Evolutionary conservation across 2,113 vertebrate genomes (phyloP).

Genomic region (Dicentrarchus labrax): DNA sequence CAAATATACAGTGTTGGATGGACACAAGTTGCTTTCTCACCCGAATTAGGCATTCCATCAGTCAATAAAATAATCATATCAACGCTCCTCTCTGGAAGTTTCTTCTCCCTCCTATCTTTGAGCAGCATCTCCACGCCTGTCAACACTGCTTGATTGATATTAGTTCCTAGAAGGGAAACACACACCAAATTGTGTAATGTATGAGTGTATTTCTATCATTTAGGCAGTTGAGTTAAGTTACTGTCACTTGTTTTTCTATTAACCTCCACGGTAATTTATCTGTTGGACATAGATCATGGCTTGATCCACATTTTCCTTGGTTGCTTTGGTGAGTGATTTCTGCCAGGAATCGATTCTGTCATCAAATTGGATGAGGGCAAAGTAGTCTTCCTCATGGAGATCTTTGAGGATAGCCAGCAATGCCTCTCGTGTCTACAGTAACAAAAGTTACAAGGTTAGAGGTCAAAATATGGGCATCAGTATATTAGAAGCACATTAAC

Average conservation of each 20-base stretch:
- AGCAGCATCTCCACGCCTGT: constrained; percentile 66
- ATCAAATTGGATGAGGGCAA: constrained; percentile 78
- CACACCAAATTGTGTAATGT: not conserved
- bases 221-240: not conserved
- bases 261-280: accelerated
- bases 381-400: constrained; percentile 79
- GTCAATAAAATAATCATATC: constrained; percentile 85
- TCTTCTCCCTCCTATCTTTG: constrained; percentile 42
- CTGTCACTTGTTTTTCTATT: not conserved
- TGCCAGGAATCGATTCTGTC: accelerated
- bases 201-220: not conserved
- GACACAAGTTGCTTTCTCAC: constrained; percentile 49
- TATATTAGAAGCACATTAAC: not conserved
- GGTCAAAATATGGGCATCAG: not conserved
- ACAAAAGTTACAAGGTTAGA: not conserved
- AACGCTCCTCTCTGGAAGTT: constrained; percentile 72
- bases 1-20: not conserved
- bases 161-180: constrained; percentile 68
- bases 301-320: constrained; percentile 62
- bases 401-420: constrained; percentile 78
- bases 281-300: constrained; percentile 44
- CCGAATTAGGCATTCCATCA: constrained; percentile 73
- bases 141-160: constrained; percentile 80
- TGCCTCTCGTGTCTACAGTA: constrained; percentile 79
- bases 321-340: constrained; percentile 64